Conservation (phyloP, 2,888 invertebrate genomes). For the Gnatocerus cornutus region DNA sequence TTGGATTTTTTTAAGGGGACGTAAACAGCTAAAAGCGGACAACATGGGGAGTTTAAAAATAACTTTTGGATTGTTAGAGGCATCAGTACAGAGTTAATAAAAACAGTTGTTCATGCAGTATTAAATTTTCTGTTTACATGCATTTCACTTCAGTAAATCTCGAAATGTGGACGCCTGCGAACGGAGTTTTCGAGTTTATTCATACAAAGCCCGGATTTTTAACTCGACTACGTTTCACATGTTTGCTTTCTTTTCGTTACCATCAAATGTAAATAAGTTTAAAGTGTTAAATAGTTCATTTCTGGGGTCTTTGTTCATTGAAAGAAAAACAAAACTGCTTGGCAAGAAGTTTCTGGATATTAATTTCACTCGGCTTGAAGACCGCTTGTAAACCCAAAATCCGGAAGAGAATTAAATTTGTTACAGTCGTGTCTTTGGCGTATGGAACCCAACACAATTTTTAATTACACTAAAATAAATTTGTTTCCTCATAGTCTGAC, state of each 20-base stretch:
- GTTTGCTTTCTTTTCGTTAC: no score
- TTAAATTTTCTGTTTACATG: constrained; percentile 3
- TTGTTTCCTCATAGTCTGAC: constrained; percentile 33
- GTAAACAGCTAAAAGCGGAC: constrained; percentile 17
- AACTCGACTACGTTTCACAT: no score
- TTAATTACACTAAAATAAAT: constrained; percentile 44
- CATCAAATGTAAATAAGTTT: no score
- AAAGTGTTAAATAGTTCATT: no score
- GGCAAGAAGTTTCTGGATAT: not conserved
- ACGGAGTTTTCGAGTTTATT: not conserved
- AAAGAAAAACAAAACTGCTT: not conserved
- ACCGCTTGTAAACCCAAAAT: constrained; percentile 5
- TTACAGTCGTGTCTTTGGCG: constrained; percentile 31
- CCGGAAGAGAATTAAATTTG: constrained; percentile 23
- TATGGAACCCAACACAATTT: constrained; percentile 37
- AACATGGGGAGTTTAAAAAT: not conserved
- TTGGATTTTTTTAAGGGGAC: constrained; percentile 44
- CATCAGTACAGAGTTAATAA: not conserved
- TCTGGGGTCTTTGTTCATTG: no score
- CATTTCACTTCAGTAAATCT: not conserved
- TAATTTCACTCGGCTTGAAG: constrained; percentile 2
- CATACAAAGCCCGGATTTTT: no score
- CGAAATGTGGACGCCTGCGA: not conserved
- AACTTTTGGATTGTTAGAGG: not conserved
- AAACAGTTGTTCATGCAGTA: constrained; percentile 3